A percentile compares a stretch with the other conserved stretches of the same genome.
These are phyloP conservation scores for Cosmia trapezina DNA, from an alignment of 2,888 invertebrate genomes.

Conservation along the genomic window DNA sequence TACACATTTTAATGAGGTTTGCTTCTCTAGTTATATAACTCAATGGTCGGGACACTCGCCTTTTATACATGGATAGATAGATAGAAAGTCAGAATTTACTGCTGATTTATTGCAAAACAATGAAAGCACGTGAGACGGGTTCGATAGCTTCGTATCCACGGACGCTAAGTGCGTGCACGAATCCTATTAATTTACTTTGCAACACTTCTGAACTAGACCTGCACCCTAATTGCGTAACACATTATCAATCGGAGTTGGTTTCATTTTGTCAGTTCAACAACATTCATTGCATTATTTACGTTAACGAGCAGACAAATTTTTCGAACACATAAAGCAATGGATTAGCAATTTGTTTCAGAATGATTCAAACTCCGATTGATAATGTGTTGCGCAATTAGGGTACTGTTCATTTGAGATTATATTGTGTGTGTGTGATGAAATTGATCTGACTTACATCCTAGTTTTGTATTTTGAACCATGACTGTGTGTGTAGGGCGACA, in stretches of 20 bases:
- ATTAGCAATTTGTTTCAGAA: no score
- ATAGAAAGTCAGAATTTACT: not conserved
- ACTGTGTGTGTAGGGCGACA: constrained; percentile 87
- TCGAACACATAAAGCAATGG: no score
- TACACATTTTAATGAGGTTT: no score
- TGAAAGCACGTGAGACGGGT: not conserved
- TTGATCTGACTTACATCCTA: not conserved
- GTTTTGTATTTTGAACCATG: not conserved
- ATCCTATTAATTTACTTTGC: not conserved
- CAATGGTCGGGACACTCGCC: no score
- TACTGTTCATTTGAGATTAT: not conserved
- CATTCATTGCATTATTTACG: no score
- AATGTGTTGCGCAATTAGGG: no score
- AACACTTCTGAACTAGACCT: not conserved
- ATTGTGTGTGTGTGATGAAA: not conserved
- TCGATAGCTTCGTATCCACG: not conserved
- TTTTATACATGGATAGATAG: not conserved
- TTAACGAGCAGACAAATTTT: no score
- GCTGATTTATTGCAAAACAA: not conserved
- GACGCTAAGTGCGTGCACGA: not conserved
- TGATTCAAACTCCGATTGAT: no score
- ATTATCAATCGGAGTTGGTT: no score
- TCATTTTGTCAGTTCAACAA: no score
- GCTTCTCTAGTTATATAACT: no score
- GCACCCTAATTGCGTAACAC: no score